Evolutionary conservation across 2,888 invertebrate species (phyloP), one percentile per base, ranked within the genome.

Genomic region (Geophilus truncorum): DNA sequence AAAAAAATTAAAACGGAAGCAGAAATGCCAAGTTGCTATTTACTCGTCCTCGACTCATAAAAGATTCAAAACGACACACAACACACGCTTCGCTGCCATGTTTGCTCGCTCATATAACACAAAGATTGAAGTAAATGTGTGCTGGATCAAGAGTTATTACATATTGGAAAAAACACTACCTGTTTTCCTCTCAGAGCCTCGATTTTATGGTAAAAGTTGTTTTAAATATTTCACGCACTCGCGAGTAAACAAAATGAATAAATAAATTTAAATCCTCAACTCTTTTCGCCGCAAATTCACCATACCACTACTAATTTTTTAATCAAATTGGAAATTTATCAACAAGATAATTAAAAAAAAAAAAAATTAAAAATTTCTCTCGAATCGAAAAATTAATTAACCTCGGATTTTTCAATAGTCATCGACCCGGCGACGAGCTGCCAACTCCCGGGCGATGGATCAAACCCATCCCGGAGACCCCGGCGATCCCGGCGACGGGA

Each of bases 31-130:
- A 62, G 25, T 62, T 62, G 62, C 28, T 62, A 28, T 62, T 62
- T 62, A 62, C 62, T 62, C 62, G 62, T 62, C 62, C 62, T 62
- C 62, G 2, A 62, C 62, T 62, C 62, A 62, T 62, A 62, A 62
- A 62, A 62, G 62, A 62, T 62, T 62, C 62, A 62, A 15, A 62
- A 25, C 62, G 62, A 62, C 62, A 62, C 10, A 62, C 25, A 62
- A 62, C 62, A 62, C 62, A 62, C 62, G 62, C 62, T 62, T 62
- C 62, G 62, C 62, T 62, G 62, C 62, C 62, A 62, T 62, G 62
- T 62, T 62, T 62, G 62, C 62, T 62, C 62, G 62, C 62, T 62
- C 62, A 62, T 62, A 62, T 62, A 62, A 62, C 62, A 62, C 62
- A 62, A 62, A 62, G 62, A 62, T 62, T 62, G 62, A 62, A 62